phyloP scores from a whole-genome alignment of 2,113 vertebrate species.

The Cyanoramphus novaezelandiae region DNA sequence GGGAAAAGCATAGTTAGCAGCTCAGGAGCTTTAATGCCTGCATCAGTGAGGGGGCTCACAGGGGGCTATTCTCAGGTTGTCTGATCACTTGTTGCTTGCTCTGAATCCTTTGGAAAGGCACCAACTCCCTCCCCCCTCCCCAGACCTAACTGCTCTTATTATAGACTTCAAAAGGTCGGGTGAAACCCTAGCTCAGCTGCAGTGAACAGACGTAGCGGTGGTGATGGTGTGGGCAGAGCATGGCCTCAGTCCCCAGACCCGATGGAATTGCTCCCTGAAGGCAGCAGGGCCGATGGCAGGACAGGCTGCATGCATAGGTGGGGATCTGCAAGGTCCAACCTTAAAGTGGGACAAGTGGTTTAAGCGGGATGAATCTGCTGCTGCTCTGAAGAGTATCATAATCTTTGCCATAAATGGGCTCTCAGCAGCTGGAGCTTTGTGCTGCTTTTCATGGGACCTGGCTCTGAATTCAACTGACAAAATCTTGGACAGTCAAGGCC shows the following conservation, averaged over 20 bases:
- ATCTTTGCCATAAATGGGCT: conserved; percentile 40
- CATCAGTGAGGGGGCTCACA: background rate
- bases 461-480: background rate
- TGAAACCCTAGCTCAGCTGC: conserved; percentile 21
- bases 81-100: conserved; percentile 23
- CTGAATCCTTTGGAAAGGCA: conserved; percentile 49
- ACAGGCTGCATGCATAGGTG: background rate
- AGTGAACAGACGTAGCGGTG: background rate
- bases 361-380: background rate
- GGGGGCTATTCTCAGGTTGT: conserved; percentile 47
- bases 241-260: accelerated
- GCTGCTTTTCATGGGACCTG: background rate
- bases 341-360: background rate
- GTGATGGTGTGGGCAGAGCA: background rate
- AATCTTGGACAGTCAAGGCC: background rate
- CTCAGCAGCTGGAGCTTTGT: background rate
- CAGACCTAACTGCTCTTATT: background rate
- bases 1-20: conserved; percentile 39
- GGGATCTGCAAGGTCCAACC: background rate
- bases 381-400: background rate
- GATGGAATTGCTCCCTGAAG: accelerated
- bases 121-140: background rate
- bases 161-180: conserved; percentile 17
- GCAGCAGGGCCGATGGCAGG: background rate
- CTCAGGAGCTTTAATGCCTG: conserved; percentile 17